Evolutionary conservation across 2,888 invertebrate genomes (phyloP).

Genomic region (Calephelis perditalis): DNA sequence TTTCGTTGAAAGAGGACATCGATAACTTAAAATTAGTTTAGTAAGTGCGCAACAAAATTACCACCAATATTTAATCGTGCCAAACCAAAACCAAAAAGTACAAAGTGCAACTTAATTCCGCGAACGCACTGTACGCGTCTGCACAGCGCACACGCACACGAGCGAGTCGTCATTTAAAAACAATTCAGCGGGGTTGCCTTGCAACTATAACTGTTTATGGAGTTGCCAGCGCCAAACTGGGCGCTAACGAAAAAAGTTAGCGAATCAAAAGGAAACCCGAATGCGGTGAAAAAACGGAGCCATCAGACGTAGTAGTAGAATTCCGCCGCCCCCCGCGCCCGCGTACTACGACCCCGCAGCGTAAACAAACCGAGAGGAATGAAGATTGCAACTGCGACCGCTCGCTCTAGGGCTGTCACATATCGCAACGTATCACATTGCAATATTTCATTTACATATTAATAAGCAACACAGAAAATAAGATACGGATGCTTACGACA

Average conservation of each 20-base stretch:
- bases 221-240: constrained; percentile 64
- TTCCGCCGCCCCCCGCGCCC: constrained; percentile 35
- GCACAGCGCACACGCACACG: background rate
- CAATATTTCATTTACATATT: too few species aligned
- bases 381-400: constrained; percentile 31
- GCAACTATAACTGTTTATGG: constrained; percentile 72
- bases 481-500: too few species aligned
- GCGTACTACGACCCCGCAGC: constrained; percentile 51
- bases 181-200: constrained; percentile 73
- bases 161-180: constrained; percentile 60
- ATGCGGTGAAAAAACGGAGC: constrained; percentile 39
- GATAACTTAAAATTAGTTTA: too few species aligned
- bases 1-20: too few species aligned
- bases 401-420: constrained; percentile 23
- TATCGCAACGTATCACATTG: background rate
- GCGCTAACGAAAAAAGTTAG: constrained; percentile 58
- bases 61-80: too few species aligned
- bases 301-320: constrained; percentile 56
- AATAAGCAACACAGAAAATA: too few species aligned
- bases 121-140: constrained; percentile 28
- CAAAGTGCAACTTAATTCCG: constrained; percentile 30
- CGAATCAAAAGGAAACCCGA: constrained; percentile 42
- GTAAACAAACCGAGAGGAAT: constrained; percentile 42
- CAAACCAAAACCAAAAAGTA: too few species aligned
- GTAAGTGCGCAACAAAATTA: too few species aligned